A percentile compares a stretch with the other conserved stretches of the same genome.
Conservation (phyloP, 1,140 invertebrate species). For the Drosophila parvula region DNA sequence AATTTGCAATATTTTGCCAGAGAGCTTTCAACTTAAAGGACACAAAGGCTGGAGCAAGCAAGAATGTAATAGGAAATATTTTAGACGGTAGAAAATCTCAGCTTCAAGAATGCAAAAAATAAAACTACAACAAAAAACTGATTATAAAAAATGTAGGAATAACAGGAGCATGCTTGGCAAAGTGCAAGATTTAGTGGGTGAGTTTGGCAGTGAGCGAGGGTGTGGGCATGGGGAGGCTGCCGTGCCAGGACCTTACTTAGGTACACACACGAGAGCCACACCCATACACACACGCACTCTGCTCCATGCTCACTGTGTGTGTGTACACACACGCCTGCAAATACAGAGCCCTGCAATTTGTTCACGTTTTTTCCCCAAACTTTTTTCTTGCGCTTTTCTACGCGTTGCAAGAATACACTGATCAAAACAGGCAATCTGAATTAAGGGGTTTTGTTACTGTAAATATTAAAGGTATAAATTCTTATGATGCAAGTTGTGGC, state of each 20-base stretch:
- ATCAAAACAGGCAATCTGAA: not conserved
- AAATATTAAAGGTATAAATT: no score
- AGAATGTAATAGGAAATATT: conserved; percentile 72
- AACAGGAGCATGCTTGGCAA: conserved; percentile 47
- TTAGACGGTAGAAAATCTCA: conserved; percentile 29
- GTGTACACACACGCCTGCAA: conserved; percentile 8
- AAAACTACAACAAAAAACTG: not conserved
- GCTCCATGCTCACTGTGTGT: conserved; percentile 1
- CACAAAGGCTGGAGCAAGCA: conserved; percentile 16
- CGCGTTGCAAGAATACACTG: conserved; percentile 37
- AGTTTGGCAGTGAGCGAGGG: conserved; percentile 8
- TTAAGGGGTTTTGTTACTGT: no score
- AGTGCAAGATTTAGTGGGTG: conserved; percentile 61
- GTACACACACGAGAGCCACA: conserved; percentile 45
- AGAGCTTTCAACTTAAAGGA: conserved; percentile 30
- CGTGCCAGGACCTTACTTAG: conserved; percentile 33
- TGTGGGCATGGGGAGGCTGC: conserved; percentile 4
- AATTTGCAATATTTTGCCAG: conserved; percentile 54
- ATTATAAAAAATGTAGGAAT: conserved; percentile 51
- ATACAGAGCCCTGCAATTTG: conserved; percentile 52
- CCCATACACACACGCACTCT: conserved; percentile 8
- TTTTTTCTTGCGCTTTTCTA: conserved; percentile 60
- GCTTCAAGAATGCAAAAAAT: conserved; percentile 28
- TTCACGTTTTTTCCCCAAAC: conserved; percentile 48
- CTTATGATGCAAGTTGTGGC: no score